Evolutionary conservation across 2,797 vertebrate species (phyloP), one percentile per base, ranked within the genome.

Genomic region (Gorsachius magnificus): DNA sequence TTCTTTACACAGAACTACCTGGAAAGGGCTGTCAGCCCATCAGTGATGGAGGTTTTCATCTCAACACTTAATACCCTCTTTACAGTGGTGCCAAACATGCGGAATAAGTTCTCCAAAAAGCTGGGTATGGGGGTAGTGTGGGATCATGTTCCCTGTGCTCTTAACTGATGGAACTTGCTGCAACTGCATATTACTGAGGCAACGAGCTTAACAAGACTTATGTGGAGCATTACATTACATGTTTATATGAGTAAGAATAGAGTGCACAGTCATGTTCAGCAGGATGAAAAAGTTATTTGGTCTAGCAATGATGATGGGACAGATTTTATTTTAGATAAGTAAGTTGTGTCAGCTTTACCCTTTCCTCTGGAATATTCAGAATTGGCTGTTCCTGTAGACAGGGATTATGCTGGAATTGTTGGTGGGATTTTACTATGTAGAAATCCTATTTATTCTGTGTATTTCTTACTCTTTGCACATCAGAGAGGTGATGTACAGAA

Each of bases 21-120:
- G 89, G 98, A 99, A 94, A 96, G 66, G 83, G 69, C 94, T 86
- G 96, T 98, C 70, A 98, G 96, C 69, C 97, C 98, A 1, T 95
- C 97, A 79, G 90, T 99, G 74, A 98, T 99, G 94, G 99, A 99
- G 97, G 91, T 98, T 91, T 99, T 99, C 97, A 98, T 99, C 95
- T 98, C 98, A 13, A 84, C 98, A 80, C 98, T 99, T 13, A 98
- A 96, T 58, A 98, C 89, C 70, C 98, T 99, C 97, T 99, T 99
- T 90, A 94, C 92, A 79, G 98, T 99, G 45, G 94, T 99, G 79
- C 99, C 99, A 10, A 96, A 97, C 57, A 97, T 98, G 96, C 98
- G 97, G 98, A 97, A 98, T 45, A 98, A 96, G 75, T 99, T 99
- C 97, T 98, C 99, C 88, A 97, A 95, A 81, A 99, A 99, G 92